Evolutionary conservation across 2,797 vertebrate species (phyloP).

Genomic region (Botia almorhae): DNA sequence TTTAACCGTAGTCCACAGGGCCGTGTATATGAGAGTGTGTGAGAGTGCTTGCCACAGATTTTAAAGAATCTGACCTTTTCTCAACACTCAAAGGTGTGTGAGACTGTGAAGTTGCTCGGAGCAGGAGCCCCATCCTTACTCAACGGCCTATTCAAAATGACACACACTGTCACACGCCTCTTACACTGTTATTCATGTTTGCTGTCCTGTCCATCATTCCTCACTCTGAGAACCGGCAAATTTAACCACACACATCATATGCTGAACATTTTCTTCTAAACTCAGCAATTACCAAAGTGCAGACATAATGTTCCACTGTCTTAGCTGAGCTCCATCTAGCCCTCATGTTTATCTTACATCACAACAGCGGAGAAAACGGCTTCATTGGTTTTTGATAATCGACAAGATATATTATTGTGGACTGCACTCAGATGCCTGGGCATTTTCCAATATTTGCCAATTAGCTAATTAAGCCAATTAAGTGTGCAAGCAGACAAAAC

Average conservation of each 20-base stretch:
- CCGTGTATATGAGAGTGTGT: not conserved
- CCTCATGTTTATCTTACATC: not conserved
- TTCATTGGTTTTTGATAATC: not conserved
- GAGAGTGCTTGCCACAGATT: slow-evolving; percentile 9
- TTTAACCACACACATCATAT: slow-evolving; percentile 53
- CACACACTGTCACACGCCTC: slow-evolving; percentile 12
- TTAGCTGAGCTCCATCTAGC: not conserved
- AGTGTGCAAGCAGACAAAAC: too few relatives aligned
- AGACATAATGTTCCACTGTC: not conserved
- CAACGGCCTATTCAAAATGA: slow-evolving; percentile 40
- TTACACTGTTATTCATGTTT: slow-evolving; percentile 17
- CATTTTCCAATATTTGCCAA: too few relatives aligned
- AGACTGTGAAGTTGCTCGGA: slow-evolving; percentile 38
- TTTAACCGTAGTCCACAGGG: slow-evolving; percentile 7
- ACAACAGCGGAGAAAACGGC: not conserved
- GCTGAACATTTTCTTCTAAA: slow-evolving; percentile 60
- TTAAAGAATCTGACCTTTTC: slow-evolving; percentile 46
- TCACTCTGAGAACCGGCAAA: slow-evolving; percentile 23
- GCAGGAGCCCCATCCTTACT: slow-evolving; percentile 31
- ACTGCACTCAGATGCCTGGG: not conserved
- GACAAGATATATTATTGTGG: not conserved
- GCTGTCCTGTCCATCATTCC: slow-evolving; percentile 59
- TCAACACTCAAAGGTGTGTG: slow-evolving; percentile 38
- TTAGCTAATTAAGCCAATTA: too few relatives aligned
- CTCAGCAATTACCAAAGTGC: not conserved